Percentiles rank a stretch among this genome's conserved stretches.
phyloP scores from a whole-genome alignment of 1,140 invertebrate genomes.

The Drosophila rhopaloa region DNA sequence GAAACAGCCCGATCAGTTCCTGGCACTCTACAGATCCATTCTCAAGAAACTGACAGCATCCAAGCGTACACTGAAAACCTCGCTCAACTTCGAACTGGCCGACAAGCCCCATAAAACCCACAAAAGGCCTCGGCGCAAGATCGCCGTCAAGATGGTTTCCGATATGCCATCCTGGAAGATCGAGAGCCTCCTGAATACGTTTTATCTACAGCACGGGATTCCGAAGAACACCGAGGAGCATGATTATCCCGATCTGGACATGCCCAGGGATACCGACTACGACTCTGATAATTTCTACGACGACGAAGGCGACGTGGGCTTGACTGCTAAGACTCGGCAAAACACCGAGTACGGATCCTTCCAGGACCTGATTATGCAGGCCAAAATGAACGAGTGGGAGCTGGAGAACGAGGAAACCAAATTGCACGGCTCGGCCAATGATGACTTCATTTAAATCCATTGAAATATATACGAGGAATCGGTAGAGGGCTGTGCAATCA shows the following conservation, averaged over 20 bases:
- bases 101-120: constrained; percentile 50
- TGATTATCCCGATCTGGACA: constrained; percentile 55
- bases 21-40: constrained; percentile 51
- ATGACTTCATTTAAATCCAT: constrained; percentile 56
- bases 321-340: constrained; percentile 52
- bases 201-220: constrained; percentile 66
- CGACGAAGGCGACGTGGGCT: constrained; percentile 62
- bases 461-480: neutral
- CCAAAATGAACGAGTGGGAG: constrained; percentile 66
- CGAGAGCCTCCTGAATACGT: constrained; percentile 64
- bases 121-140: constrained; percentile 67
- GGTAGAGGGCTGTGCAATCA: constrained; percentile 42
- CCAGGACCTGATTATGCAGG: constrained; percentile 73
- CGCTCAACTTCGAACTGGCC: constrained; percentile 66
- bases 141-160: constrained; percentile 75
- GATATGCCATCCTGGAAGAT: constrained; percentile 69
- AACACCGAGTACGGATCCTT: constrained; percentile 72
- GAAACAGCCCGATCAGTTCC: constrained; percentile 31
- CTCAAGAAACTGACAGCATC: constrained; percentile 51
- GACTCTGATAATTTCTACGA: constrained; percentile 73
- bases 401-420: constrained; percentile 69
- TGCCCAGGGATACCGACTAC: constrained; percentile 57
- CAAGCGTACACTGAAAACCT: constrained; percentile 63
- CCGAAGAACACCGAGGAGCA: constrained; percentile 31
- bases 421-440: constrained; percentile 58